These are phyloP conservation scores for Ceuthmochares aereus DNA, from an alignment of 2,113 vertebrate genomes.

Conservation along the genomic window DNA sequence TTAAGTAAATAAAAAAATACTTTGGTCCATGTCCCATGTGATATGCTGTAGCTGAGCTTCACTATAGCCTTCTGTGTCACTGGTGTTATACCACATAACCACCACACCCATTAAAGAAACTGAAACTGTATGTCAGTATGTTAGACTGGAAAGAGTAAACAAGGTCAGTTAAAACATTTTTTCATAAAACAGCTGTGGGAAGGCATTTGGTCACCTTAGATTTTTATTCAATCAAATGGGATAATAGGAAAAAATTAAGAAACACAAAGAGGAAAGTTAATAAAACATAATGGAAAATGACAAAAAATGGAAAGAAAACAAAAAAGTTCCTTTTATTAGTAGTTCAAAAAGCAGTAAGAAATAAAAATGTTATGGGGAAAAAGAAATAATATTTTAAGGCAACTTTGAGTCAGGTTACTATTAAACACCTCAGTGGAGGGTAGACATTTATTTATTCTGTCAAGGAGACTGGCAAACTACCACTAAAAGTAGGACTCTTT, in stretches of 20 bases:
- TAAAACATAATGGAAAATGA: not conserved
- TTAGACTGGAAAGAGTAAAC: not conserved
- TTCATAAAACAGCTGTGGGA: not conserved
- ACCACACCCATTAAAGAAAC: not conserved
- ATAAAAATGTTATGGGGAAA: not conserved
- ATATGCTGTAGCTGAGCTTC: not conserved
- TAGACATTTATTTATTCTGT: not conserved
- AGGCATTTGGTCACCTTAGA: not conserved
- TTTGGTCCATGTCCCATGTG: not conserved
- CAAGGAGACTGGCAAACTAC: not conserved
- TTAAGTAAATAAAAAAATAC: not conserved
- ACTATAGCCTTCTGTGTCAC: not conserved
- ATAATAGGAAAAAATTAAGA: not conserved
- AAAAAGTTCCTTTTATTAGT: not conserved
- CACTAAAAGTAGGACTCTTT: not conserved
- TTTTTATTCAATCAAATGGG: not conserved
- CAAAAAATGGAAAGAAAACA: not conserved
- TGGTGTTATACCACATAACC: not conserved
- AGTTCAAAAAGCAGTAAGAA: not conserved
- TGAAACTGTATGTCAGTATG: not conserved
- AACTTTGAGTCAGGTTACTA: not conserved
- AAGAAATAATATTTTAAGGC: not conserved
- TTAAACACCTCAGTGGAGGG: not conserved
- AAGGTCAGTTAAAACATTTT: not conserved
- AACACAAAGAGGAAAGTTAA: not conserved